phyloP scores from a whole-genome alignment of 2,888 invertebrate genomes.

The Sminthurides aquaticus region DNA sequence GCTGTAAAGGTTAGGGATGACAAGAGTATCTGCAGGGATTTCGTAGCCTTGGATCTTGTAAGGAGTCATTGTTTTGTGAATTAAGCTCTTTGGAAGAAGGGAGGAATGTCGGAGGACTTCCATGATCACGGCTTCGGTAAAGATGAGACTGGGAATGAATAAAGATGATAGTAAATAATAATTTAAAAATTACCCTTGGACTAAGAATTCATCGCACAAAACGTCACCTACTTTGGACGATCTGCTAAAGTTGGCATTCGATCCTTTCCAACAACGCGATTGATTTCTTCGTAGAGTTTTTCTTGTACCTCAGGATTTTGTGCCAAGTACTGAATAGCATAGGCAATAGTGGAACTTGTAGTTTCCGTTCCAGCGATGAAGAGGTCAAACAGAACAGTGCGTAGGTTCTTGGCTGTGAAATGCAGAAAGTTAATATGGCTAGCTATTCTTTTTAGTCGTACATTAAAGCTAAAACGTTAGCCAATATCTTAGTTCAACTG shows the following conservation, averaged over 20 bases:
- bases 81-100: conserved; percentile 27
- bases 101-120: conserved; percentile 29
- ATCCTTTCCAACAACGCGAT: conserved; percentile 23
- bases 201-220: no score
- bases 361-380: conserved; percentile 35
- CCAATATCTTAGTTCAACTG: no score
- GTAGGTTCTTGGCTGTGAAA: conserved; percentile 25
- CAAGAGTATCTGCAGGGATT: conserved; percentile 30
- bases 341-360: conserved; percentile 27
- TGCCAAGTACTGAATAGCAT: conserved; percentile 24
- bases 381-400: conserved; percentile 22
- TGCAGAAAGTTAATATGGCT: neutral
- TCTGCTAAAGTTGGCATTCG: conserved; percentile 27
- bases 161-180: neutral
- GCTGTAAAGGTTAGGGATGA: conserved; percentile 30
- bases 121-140: conserved; percentile 28
- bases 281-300: conserved; percentile 27
- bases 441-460: no score
- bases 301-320: conserved; percentile 22
- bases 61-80: conserved; percentile 29
- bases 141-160: conserved; percentile 21
- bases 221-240: conserved; percentile 24
- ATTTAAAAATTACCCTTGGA: no score
- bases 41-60: conserved; percentile 25
- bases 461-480: neutral